phyloP scores from a whole-genome alignment of 1,140 invertebrate genomes.

The Mycetomoellerius zeteki region DNA sequence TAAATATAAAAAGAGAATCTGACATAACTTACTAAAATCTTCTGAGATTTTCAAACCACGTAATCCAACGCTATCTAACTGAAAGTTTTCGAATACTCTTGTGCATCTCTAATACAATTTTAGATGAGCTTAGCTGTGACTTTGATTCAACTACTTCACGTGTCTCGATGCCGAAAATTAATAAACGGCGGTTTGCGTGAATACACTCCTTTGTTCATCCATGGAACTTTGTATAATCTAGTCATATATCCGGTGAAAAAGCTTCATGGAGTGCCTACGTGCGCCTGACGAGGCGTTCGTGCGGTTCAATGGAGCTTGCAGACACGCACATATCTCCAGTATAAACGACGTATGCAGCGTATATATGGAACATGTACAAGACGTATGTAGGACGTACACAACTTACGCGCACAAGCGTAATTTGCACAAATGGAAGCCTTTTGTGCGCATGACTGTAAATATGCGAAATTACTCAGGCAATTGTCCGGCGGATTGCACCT shows the following conservation, averaged over 20 bases:
- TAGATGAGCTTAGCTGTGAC: neutral
- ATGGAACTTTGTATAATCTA: conserved; percentile 52
- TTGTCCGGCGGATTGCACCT: conserved; percentile 55
- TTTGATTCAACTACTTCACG: neutral
- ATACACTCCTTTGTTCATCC: conserved; percentile 41
- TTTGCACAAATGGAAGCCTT: conserved; percentile 68
- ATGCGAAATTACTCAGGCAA: conserved; percentile 69
- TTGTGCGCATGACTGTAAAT: conserved; percentile 66
- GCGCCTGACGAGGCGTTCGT: conserved; percentile 43
- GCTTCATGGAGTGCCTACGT: conserved; percentile 23
- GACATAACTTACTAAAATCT: neutral
- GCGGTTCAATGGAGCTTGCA: conserved; percentile 38
- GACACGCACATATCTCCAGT: conserved; percentile 34
- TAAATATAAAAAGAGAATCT: neutral
- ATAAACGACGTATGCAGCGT: neutral
- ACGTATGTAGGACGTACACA: conserved; percentile 20
- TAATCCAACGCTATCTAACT: neutral
- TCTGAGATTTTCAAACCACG: neutral
- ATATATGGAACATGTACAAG: conserved; percentile 25
- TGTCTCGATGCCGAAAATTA: conserved; percentile 36
- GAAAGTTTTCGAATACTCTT: conserved; percentile 15
- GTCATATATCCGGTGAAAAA: conserved; percentile 44
- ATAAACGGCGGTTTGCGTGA: conserved; percentile 52
- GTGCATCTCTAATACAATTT: conserved; percentile 24
- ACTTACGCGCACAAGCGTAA: conserved; percentile 59